phyloP scores from a whole-genome alignment of 2,888 invertebrate genomes.

The Stegana nigrithorax region DNA sequence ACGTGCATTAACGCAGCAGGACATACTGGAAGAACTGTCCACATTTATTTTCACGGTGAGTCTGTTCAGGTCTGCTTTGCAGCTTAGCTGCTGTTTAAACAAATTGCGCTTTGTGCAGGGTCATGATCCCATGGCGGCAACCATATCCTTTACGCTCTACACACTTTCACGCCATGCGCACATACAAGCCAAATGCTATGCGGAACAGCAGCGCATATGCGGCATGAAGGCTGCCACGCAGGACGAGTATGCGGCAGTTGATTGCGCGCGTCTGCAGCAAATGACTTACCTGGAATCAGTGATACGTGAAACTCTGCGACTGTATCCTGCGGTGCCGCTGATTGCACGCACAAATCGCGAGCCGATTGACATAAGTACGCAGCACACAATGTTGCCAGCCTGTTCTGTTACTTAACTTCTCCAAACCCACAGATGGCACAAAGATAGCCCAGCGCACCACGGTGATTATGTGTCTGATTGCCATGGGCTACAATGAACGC shows the following conservation, averaged over 20 bases:
- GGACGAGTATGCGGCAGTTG: slow-evolving; percentile 21
- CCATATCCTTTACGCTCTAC: slow-evolving; percentile 70
- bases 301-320: slow-evolving; percentile 54
- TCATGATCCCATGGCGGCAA: slow-evolving; percentile 73
- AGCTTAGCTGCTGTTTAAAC: background rate
- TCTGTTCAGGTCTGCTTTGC: too few species aligned
- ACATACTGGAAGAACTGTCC: slow-evolving; percentile 60
- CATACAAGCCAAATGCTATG: slow-evolving; percentile 70
- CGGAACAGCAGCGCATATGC: slow-evolving; percentile 69
- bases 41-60: slow-evolving; percentile 62
- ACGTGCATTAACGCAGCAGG: slow-evolving; percentile 44
- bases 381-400: background rate
- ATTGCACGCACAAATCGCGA: slow-evolving; percentile 58
- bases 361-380: slow-evolving; percentile 58
- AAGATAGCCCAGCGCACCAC: slow-evolving; percentile 59
- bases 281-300: slow-evolving; percentile 58
- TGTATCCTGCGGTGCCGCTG: slow-evolving; percentile 59
- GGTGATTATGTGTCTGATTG: slow-evolving; percentile 57
- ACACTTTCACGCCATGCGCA: slow-evolving; percentile 70
- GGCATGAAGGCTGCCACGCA: slow-evolving; percentile 57
- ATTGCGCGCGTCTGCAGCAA: slow-evolving; percentile 34
- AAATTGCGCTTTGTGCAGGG: slow-evolving; percentile 64
- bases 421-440: slow-evolving; percentile 51
- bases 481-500: slow-evolving; percentile 61
- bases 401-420: background rate